Percentiles rank a stretch among this genome's conserved stretches.
Evolutionary conservation across 2,888 invertebrate species (phyloP).

Genomic region (Epinotia nisella): DNA sequence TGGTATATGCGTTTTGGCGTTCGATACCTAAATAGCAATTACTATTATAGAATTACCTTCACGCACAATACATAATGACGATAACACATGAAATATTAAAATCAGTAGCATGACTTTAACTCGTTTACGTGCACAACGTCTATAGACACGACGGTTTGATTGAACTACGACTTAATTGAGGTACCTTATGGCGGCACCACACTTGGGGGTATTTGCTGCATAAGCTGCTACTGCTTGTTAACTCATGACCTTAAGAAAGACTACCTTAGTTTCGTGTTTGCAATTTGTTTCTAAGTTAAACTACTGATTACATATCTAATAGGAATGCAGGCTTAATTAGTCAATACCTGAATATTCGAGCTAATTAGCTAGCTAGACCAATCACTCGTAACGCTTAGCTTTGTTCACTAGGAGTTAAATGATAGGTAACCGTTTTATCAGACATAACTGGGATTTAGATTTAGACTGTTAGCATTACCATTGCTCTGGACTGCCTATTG

Average conservation of each 20-base stretch:
- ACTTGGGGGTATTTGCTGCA: too few relatives aligned
- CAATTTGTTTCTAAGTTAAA: neutral
- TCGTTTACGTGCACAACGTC: too few relatives aligned
- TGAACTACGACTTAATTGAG: too few relatives aligned
- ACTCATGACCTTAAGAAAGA: too few relatives aligned
- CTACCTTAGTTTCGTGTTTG: too few relatives aligned
- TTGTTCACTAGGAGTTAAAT: slow-evolving; percentile 12
- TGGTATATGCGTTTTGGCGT: neutral
- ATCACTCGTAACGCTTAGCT: slow-evolving; percentile 9
- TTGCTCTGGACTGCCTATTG: neutral
- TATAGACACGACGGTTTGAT: too few relatives aligned
- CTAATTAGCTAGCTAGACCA: slow-evolving; percentile 13
- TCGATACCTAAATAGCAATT: neutral
- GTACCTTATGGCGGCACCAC: too few relatives aligned
- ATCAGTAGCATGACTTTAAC: neutral
- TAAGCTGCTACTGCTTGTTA: too few relatives aligned
- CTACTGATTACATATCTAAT: neutral
- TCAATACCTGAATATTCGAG: slow-evolving; percentile 8
- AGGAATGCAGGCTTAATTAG: neutral
- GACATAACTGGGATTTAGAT: neutral
- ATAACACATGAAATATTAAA: neutral
- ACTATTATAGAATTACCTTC: neutral
- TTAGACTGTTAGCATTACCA: neutral
- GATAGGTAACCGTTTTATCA: neutral
- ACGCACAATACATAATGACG: neutral